Evolutionary conservation across 2,797 vertebrate species (phyloP).

Genomic region (Cacajao melanocephalus): DNA sequence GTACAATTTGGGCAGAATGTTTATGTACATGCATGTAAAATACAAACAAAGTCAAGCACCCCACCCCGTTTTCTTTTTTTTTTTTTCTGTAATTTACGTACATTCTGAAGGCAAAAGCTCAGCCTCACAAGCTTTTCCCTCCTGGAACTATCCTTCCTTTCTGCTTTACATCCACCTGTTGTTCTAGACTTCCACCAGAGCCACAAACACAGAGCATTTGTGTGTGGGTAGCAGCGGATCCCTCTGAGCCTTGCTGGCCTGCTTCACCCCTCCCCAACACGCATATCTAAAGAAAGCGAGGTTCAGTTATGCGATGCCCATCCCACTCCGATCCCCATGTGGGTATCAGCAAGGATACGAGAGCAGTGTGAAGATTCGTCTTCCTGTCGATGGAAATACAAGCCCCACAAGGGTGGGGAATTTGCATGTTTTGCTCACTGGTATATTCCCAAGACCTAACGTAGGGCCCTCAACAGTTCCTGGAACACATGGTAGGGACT

Average conservation of each 20-base stretch:
- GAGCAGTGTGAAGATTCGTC: background rate
- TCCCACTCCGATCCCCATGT: background rate
- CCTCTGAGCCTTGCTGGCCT: background rate
- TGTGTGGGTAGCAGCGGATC: background rate
- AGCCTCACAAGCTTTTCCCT: background rate
- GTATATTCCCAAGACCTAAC: background rate
- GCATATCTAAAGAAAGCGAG: background rate
- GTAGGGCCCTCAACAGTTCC: background rate
- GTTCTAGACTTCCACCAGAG: background rate
- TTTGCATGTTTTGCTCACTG: background rate
- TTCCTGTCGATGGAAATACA: background rate
- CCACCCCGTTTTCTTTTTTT: background rate
- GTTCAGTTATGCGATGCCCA: background rate
- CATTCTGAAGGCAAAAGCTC: conserved; percentile 1
- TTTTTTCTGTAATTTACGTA: background rate
- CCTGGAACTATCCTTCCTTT: background rate
- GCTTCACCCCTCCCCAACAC: no score
- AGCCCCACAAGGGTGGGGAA: background rate
- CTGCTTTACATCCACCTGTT: background rate
- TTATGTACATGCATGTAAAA: background rate
- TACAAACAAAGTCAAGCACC: background rate
- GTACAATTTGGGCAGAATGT: background rate
- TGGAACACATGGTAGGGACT: background rate
- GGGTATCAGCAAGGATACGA: background rate
- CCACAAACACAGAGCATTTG: background rate